phyloP scores from a whole-genome alignment of 2,113 vertebrate genomes.

The Carassius auratus region DNA sequence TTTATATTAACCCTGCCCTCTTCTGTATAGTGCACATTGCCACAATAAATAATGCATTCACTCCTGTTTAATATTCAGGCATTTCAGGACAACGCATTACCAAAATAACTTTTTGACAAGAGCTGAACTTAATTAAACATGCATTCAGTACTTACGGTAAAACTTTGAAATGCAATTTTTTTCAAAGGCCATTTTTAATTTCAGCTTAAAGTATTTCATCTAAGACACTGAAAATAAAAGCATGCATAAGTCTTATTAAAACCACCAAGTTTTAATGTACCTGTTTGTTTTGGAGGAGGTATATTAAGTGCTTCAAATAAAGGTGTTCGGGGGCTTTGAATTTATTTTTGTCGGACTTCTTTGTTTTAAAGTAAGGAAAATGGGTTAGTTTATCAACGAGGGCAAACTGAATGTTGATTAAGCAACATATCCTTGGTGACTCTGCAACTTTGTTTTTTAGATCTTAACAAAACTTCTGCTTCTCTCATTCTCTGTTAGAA shows the following conservation, averaged over 20 bases:
- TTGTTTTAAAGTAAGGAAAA: neutral
- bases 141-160: slow-evolving; percentile 67
- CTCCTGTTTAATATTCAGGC: slow-evolving; percentile 66
- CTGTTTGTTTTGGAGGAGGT: neutral
- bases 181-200: slow-evolving; percentile 46
- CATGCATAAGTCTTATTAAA: neutral
- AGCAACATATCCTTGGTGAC: neutral
- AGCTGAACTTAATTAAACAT: slow-evolving; percentile 72
- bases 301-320: neutral
- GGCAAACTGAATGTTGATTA: neutral
- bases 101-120: slow-evolving; percentile 68
- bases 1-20: neutral
- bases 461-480: too few relatives aligned
- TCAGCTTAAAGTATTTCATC: neutral
- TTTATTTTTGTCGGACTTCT: neutral
- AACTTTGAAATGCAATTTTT: slow-evolving; percentile 74
- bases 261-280: neutral
- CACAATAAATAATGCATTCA: slow-evolving; percentile 70
- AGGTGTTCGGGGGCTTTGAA: neutral
- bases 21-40: slow-evolving; percentile 44
- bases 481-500: too few relatives aligned
- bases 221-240: neutral
- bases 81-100: slow-evolving; percentile 69
- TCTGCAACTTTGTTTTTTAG: too few relatives aligned
- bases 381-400: neutral